phyloP scores from a whole-genome alignment of 2,797 vertebrate species.

The Poecile montanus region DNA sequence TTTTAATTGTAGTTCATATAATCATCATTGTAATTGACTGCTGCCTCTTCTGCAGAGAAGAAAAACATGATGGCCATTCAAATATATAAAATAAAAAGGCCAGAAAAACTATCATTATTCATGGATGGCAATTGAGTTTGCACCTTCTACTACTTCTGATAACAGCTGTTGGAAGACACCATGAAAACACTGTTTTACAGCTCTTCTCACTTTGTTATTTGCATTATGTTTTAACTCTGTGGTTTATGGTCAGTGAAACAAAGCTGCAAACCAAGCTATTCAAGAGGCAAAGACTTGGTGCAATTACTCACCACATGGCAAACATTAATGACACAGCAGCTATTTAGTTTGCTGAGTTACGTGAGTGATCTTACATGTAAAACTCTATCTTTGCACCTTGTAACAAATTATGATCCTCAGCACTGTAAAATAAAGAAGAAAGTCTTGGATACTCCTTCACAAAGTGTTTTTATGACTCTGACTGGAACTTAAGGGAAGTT shows the following conservation, averaged over 20 bases:
- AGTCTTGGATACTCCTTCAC: not conserved
- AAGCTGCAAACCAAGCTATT: slow-evolving; percentile 45
- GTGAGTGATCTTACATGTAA: not conserved
- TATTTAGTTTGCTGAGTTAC: not conserved
- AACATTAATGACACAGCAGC: not conserved
- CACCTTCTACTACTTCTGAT: slow-evolving; percentile 69
- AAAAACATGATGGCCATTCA: slow-evolving; percentile 69
- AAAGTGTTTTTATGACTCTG: not conserved
- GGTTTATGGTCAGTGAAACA: slow-evolving; percentile 73
- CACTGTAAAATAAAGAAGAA: not conserved
- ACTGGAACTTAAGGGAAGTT: not conserved
- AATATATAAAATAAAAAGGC: slow-evolving; percentile 68
- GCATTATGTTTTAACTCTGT: slow-evolving; percentile 72
- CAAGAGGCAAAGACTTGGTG: not conserved
- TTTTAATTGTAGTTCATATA: slow-evolving; percentile 55
- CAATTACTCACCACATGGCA: not conserved
- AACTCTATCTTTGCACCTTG: not conserved
- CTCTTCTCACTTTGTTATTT: slow-evolving; percentile 70
- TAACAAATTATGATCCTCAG: not conserved
- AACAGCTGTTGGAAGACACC: slow-evolving; percentile 50
- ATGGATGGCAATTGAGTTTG: slow-evolving; percentile 69
- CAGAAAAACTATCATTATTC: slow-evolving; percentile 69
- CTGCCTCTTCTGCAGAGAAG: slow-evolving; percentile 68
- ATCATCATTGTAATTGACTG: slow-evolving; percentile 61
- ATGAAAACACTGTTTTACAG: slow-evolving; percentile 20